Conservation (phyloP, 2,888 invertebrate species). For the Amblyteles armatorius region DNA sequence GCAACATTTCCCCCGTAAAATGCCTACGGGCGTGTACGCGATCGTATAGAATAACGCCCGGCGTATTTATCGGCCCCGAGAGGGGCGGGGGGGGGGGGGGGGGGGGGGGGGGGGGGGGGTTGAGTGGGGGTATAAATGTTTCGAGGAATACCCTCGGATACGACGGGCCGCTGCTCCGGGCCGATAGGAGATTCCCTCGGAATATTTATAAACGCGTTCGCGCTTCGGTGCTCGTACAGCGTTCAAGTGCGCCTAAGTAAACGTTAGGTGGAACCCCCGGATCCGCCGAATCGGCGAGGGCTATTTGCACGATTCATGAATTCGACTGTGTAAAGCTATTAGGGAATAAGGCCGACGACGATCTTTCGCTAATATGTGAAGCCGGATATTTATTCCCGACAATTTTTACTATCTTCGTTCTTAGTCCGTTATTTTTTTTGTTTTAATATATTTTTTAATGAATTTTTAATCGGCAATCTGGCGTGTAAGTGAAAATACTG, state of each 20-base stretch:
- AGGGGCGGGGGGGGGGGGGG: no score
- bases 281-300: slow-evolving; percentile 1
- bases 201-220: slow-evolving; percentile 41
- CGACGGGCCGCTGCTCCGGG: not conserved
- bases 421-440: not conserved
- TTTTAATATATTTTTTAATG: not conserved
- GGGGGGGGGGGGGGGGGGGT: no score
- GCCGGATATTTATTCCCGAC: not conserved
- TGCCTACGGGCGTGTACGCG: not conserved
- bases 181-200: slow-evolving; percentile 23
- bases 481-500: not conserved
- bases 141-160: slow-evolving; percentile 26
- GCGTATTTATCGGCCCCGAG: not conserved
- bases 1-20: slow-evolving; percentile 20
- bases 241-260: slow-evolving; percentile 32
- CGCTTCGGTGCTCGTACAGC: not conserved
- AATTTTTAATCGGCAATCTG: not conserved
- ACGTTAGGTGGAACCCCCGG: not conserved
- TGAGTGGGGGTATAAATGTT: slow-evolving; percentile 19
- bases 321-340: slow-evolving; percentile 19
- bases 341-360: not conserved
- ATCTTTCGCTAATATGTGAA: not conserved
- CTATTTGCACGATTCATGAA: slow-evolving; percentile 26
- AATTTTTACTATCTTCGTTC: not conserved
- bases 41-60: not conserved